Evolutionary conservation across 2,113 vertebrate genomes (phyloP).

Genomic region (Calyptommatus sinebrachiatus): DNA sequence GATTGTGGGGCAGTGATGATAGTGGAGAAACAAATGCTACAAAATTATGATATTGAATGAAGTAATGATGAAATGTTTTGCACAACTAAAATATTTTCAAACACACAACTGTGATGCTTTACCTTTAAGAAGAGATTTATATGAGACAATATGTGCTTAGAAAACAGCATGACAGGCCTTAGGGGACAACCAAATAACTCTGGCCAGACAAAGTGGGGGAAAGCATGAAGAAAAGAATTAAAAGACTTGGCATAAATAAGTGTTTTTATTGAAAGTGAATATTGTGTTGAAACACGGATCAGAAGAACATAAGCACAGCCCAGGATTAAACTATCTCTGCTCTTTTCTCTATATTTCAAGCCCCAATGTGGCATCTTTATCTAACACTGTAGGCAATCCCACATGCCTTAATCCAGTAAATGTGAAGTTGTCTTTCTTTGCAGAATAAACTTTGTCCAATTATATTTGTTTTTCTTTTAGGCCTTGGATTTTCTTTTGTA

Average conservation of each 20-base stretch:
- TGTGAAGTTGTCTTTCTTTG: conserved; percentile 4
- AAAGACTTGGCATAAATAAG: background rate
- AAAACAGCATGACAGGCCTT: background rate
- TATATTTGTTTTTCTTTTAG: no score
- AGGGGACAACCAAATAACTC: background rate
- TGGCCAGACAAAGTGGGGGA: background rate
- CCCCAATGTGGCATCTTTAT: conserved; percentile 17
- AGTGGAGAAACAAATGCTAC: background rate
- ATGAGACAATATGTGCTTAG: background rate
- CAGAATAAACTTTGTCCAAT: background rate
- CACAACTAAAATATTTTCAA: background rate
- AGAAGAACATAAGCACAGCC: background rate
- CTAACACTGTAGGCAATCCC: background rate
- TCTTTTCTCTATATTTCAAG: background rate
- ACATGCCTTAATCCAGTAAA: conserved; percentile 2
- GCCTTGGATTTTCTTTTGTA: background rate
- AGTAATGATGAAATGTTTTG: background rate
- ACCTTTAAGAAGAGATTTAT: background rate
- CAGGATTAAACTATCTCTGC: background rate
- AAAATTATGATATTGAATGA: background rate
- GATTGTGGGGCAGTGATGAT: background rate
- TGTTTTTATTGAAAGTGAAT: background rate
- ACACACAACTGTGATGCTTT: background rate
- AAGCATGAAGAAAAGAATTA: conserved; percentile 1
- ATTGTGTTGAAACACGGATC: background rate